phyloP scores from a whole-genome alignment of 2,888 invertebrate species.

The Corbicula japonica region DNA sequence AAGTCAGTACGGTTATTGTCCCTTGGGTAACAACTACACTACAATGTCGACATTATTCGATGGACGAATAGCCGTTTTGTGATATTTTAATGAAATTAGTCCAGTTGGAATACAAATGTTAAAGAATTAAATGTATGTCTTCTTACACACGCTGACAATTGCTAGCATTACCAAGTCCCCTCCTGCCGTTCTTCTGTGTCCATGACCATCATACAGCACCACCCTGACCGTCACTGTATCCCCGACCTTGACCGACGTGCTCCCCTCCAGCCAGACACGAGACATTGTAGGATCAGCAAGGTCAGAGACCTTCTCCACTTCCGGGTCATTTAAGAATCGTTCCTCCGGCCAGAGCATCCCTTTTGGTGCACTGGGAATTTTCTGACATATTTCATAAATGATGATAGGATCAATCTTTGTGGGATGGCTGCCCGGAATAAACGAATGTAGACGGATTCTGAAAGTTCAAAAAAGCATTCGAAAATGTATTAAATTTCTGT shows the following conservation, averaged over 20 bases:
- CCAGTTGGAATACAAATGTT: no score
- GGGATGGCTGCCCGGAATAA: neutral
- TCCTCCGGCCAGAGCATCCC: conserved; percentile 42
- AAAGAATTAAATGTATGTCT: no score
- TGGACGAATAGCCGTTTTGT: no score
- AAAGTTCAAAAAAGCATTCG: neutral
- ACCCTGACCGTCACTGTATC: conserved; percentile 29
- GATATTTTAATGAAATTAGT: no score
- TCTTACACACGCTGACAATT: no score
- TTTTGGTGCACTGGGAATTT: conserved; percentile 30
- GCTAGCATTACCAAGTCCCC: conserved; percentile 56
- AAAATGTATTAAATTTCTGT: no score
- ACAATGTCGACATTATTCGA: no score
- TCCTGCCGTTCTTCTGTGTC: conserved; percentile 26
- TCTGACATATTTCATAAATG: conserved; percentile 29
- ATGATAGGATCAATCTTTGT: conserved; percentile 10
- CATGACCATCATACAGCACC: conserved; percentile 29
- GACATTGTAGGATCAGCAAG: conserved; percentile 37
- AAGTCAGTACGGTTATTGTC: no score
- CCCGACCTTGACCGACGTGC: conserved; percentile 18
- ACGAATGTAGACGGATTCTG: neutral
- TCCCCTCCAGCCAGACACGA: conserved; percentile 33
- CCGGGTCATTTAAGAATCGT: conserved; percentile 21
- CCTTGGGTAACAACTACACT: no score
- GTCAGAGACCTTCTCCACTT: conserved; percentile 11